Percentiles rank a stretch among this genome's conserved stretches.
Evolutionary conservation across 1,140 invertebrate species (phyloP).

Genomic region (Rhopalosiphum maidis): DNA sequence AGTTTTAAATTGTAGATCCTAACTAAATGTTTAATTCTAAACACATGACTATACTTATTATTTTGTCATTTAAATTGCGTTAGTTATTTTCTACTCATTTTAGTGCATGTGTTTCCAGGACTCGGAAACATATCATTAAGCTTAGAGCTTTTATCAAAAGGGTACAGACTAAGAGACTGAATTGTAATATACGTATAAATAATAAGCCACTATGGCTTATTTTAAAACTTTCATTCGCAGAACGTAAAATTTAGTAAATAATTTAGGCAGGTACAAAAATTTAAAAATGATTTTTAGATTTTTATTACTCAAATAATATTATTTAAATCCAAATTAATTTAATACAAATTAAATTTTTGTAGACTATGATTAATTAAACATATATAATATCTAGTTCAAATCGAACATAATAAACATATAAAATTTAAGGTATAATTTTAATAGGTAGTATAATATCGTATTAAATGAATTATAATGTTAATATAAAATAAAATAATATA

Average conservation of each 20-base stretch:
- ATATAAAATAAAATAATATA: no score
- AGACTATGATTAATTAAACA: neutral
- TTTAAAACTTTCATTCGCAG: slow-evolving; percentile 27
- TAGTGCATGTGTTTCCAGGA: neutral
- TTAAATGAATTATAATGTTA: neutral
- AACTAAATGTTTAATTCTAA: slow-evolving; percentile 5
- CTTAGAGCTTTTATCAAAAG: slow-evolving; percentile 28
- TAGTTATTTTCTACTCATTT: slow-evolving; percentile 4
- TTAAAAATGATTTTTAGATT: neutral
- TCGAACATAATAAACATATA: neutral
- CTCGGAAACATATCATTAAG: slow-evolving; percentile 18
- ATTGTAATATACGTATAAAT: slow-evolving; percentile 4
- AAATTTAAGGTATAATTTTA: neutral
- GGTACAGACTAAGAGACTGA: neutral
- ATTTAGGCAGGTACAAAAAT: neutral
- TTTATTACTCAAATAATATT: neutral
- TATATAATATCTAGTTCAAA: neutral
- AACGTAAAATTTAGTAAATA: neutral
- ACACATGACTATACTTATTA: neutral
- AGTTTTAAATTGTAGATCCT: neutral
- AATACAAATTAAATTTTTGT: neutral
- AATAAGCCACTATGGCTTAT: slow-evolving; percentile 33
- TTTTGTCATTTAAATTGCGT: slow-evolving; percentile 40
- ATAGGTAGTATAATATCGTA: neutral
- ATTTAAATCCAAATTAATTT: neutral